Conservation (phyloP, 2,113 vertebrate genomes). For the Rhinopomastus cyanomelas region DNA sequence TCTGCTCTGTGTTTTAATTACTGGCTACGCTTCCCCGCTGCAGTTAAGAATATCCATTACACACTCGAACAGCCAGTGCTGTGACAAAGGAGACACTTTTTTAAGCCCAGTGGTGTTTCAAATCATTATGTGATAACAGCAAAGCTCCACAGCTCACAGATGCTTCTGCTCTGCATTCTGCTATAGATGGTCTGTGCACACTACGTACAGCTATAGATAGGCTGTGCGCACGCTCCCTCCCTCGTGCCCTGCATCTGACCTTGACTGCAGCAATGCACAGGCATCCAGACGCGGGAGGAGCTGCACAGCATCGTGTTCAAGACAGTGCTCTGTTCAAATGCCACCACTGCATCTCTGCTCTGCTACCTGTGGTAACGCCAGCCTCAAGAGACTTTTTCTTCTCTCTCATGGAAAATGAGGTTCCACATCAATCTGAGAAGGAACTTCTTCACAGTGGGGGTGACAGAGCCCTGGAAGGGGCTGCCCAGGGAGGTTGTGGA, state of each 20-base stretch:
- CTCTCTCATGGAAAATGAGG: no score
- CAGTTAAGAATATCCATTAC: constrained; percentile 60
- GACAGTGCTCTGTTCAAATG: not conserved
- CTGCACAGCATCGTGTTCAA: not conserved
- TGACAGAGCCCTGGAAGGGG: no score
- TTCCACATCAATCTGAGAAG: no score
- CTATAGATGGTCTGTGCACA: not conserved
- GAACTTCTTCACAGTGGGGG: no score
- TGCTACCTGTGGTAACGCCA: not conserved
- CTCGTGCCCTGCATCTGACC: not conserved
- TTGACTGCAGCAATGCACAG: not conserved
- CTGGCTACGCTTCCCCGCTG: constrained; percentile 44
- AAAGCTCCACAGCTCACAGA: not conserved
- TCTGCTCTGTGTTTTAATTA: constrained; percentile 69
- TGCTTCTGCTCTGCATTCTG: not conserved
- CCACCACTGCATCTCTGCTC: not conserved
- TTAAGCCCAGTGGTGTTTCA: constrained; percentile 22
- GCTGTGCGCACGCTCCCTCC: not conserved
- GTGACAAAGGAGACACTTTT: not conserved
- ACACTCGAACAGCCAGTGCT: constrained; percentile 27
- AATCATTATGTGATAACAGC: not conserved
- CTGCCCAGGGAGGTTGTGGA: no score
- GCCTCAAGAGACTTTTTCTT: not conserved
- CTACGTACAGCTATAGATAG: not conserved
- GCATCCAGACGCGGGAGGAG: not conserved